A percentile compares a stretch with the other conserved stretches of the same genome.
Conservation (phyloP, 2,888 invertebrate genomes). For the Epinotia demarniana region DNA sequence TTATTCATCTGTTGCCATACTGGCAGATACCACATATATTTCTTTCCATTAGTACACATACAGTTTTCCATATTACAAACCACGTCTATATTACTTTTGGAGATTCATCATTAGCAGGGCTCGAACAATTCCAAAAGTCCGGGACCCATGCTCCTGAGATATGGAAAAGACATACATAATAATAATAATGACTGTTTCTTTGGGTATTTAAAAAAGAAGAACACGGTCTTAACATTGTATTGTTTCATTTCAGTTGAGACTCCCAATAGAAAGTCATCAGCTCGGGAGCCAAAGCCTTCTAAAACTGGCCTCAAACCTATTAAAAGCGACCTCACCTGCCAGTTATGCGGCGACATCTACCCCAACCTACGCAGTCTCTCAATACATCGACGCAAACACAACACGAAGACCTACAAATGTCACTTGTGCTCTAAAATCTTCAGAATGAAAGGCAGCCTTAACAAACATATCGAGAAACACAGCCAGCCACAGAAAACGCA, state of each 20-base stretch:
- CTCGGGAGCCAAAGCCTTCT: too few relatives aligned
- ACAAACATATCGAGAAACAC: background rate
- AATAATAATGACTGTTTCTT: too few relatives aligned
- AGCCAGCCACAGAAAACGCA: background rate
- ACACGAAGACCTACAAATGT: background rate
- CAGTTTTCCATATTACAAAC: background rate
- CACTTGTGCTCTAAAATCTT: background rate
- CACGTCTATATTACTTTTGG: too few relatives aligned
- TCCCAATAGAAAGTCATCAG: too few relatives aligned
- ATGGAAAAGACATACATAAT: too few relatives aligned
- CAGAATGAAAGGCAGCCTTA: background rate
- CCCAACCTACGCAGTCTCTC: background rate
- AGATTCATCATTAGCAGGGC: too few relatives aligned
- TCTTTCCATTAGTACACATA: background rate
- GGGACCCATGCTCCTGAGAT: too few relatives aligned
- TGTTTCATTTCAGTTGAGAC: background rate
- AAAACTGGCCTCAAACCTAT: too few relatives aligned
- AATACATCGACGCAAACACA: conserved; percentile 4
- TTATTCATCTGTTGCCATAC: background rate
- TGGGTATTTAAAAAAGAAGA: too few relatives aligned
- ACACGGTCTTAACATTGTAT: background rate
- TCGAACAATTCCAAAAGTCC: too few relatives aligned
- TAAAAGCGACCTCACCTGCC: background rate
- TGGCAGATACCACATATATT: too few relatives aligned
- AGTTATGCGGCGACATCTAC: background rate